These are phyloP conservation scores for Asarcornis scutulata DNA, from an alignment of 2,113 vertebrate species.

Conservation along the genomic window DNA sequence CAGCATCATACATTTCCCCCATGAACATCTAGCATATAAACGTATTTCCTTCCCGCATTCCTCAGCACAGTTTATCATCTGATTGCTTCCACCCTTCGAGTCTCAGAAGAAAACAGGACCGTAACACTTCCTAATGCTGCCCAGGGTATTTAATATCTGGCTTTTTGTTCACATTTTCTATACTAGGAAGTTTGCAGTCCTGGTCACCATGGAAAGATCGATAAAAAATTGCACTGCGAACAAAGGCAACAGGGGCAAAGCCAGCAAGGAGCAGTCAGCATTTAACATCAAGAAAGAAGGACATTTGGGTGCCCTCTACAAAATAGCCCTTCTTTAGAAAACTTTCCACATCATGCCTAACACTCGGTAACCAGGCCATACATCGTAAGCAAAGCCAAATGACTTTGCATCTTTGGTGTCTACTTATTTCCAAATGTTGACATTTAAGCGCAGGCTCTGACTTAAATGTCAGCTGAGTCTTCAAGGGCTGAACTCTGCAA, in stretches of 20 bases:
- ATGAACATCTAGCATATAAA: background rate
- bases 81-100: slow-evolving; percentile 3
- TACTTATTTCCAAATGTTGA: slow-evolving; percentile 32
- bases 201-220: slow-evolving; percentile 33
- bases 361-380: background rate
- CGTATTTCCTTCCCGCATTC: background rate
- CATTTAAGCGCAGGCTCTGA: slow-evolving; percentile 30
- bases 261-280: background rate
- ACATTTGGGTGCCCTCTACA: background rate
- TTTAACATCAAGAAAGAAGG: background rate
- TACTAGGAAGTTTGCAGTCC: slow-evolving; percentile 31
- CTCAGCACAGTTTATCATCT: slow-evolving; percentile 1
- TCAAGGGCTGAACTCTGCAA: background rate
- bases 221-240: slow-evolving; percentile 19
- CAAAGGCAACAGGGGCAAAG: slow-evolving; percentile 16
- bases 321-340: slow-evolving; percentile 3
- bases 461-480: slow-evolving; percentile 53
- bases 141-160: background rate
- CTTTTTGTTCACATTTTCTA: slow-evolving; percentile 38
- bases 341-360: background rate
- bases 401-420: slow-evolving; percentile 17
- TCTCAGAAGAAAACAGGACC: background rate
- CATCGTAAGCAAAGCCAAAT: background rate
- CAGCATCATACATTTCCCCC: background rate
- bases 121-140: background rate